Percentiles rank a stretch among this genome's conserved stretches.
These are phyloP conservation scores for Platycnemis pennipes DNA, from an alignment of 2,888 invertebrate species.

Conservation along the genomic window DNA sequence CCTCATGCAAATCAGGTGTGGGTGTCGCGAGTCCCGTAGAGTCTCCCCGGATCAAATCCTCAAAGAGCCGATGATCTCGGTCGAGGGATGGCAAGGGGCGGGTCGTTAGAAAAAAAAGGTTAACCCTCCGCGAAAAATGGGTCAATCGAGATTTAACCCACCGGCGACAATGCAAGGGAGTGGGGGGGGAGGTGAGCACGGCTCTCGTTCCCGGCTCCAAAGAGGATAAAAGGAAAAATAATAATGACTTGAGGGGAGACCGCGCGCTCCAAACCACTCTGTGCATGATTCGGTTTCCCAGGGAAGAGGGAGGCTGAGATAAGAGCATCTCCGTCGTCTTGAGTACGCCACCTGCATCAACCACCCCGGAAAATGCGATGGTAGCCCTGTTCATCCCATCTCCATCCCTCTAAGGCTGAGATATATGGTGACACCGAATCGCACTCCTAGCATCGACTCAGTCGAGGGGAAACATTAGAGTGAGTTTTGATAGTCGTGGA, in stretches of 20 bases:
- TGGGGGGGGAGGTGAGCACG: background rate
- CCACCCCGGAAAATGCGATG: no score
- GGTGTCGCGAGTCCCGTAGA: background rate
- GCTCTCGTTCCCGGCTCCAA: background rate
- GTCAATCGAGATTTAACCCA: constrained; percentile 28
- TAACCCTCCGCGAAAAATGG: background rate
- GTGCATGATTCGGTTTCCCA: background rate
- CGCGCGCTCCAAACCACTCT: background rate
- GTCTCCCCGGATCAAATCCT: background rate
- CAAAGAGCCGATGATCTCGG: background rate
- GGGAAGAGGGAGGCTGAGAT: background rate
- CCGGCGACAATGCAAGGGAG: background rate
- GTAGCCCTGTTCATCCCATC: no score
- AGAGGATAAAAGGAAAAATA: background rate
- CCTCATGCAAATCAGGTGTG: background rate
- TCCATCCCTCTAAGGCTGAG: no score
- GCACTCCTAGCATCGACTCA: no score
- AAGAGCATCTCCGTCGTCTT: no score
- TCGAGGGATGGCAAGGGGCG: background rate
- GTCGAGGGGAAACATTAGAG: no score
- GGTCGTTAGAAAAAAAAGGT: background rate
- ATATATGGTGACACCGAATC: no score
- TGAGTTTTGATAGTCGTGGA: no score
- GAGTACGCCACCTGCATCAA: no score
- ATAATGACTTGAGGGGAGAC: background rate